These are phyloP conservation scores for Ptychoptera albimana DNA, from an alignment of 2,888 invertebrate species.

Conservation along the genomic window DNA sequence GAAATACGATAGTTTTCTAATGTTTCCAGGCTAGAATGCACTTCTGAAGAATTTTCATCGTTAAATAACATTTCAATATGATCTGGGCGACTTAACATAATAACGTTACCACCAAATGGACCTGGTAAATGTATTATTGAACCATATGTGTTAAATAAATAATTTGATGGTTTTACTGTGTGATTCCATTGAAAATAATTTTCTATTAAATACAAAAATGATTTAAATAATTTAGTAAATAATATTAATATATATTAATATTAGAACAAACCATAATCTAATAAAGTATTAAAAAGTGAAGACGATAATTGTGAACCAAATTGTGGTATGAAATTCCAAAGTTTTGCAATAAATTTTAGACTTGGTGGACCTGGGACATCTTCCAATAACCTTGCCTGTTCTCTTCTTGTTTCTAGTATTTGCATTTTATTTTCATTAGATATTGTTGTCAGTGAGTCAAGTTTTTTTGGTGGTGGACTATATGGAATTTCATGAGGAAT, in stretches of 20 bases:
- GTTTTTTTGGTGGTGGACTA: neutral
- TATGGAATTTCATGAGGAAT: neutral
- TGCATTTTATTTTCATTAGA: neutral
- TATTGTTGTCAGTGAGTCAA: too few species aligned
- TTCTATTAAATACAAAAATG: slow-evolving; percentile 13
- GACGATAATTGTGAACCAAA: slow-evolving; percentile 45
- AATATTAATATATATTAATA: too few species aligned
- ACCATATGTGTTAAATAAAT: slow-evolving; percentile 38
- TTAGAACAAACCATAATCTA: neutral
- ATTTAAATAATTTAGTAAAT: neutral
- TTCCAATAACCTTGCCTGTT: slow-evolving; percentile 34
- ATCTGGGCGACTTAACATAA: slow-evolving; percentile 45
- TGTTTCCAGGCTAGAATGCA: slow-evolving; percentile 45
- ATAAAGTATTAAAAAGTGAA: slow-evolving; percentile 31
- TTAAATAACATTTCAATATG: slow-evolving; percentile 44
- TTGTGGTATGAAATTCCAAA: slow-evolving; percentile 43
- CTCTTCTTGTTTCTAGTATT: neutral
- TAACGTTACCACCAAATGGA: slow-evolving; percentile 45
- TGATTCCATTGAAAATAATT: slow-evolving; percentile 32
- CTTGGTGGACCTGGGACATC: slow-evolving; percentile 46
- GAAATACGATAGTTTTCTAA: slow-evolving; percentile 45
- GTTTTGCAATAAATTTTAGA: slow-evolving; percentile 38
- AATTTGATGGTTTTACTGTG: slow-evolving; percentile 29
- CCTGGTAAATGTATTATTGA: slow-evolving; percentile 49
- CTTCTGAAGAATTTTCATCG: slow-evolving; percentile 41